Conservation (phyloP, 2,888 invertebrate genomes). For the Incurvaria masculella region DNA sequence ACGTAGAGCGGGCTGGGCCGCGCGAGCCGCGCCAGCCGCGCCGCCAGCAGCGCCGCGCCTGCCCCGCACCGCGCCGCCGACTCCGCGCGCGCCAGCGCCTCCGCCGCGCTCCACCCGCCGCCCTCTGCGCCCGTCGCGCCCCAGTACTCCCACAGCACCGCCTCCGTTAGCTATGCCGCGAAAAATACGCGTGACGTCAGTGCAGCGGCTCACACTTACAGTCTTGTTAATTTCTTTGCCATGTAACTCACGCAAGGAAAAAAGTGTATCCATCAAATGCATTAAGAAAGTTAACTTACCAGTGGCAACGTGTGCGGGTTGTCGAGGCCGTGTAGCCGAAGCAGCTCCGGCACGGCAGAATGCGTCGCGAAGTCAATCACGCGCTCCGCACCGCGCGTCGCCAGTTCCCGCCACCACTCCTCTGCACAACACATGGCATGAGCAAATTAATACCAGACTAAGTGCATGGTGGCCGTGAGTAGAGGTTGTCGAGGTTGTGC, state of each 20-base stretch:
- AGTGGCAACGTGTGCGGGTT: constrained; percentile 23
- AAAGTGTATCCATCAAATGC: no score
- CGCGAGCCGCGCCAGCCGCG: constrained; percentile 45
- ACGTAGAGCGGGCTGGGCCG: constrained; percentile 48
- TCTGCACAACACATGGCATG: constrained; percentile 29
- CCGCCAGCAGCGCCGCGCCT: constrained; percentile 52
- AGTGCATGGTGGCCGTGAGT: constrained; percentile 1
- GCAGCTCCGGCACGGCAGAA: constrained; percentile 56
- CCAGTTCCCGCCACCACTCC: constrained; percentile 58
- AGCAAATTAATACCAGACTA: constrained; percentile 1
- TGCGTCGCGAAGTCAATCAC: constrained; percentile 57
- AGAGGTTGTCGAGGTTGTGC: not conserved
- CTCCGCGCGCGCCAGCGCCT: constrained; percentile 52
- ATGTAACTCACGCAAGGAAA: no score
- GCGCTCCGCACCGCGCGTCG: constrained; percentile 50
- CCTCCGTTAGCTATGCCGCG: constrained; percentile 41
- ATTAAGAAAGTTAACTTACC: constrained; percentile 26
- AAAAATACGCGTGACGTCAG: no score
- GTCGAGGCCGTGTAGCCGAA: constrained; percentile 37
- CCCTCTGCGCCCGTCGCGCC: constrained; percentile 21
- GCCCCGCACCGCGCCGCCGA: constrained; percentile 57
- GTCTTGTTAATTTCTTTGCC: no score
- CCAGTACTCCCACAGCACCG: constrained; percentile 59
- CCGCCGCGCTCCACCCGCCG: constrained; percentile 30
- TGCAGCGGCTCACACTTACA: no score